A percentile compares a stretch with the other conserved stretches of the same genome.
Conservation (phyloP, 2,888 invertebrate species). For the Agrochola circellaris region DNA sequence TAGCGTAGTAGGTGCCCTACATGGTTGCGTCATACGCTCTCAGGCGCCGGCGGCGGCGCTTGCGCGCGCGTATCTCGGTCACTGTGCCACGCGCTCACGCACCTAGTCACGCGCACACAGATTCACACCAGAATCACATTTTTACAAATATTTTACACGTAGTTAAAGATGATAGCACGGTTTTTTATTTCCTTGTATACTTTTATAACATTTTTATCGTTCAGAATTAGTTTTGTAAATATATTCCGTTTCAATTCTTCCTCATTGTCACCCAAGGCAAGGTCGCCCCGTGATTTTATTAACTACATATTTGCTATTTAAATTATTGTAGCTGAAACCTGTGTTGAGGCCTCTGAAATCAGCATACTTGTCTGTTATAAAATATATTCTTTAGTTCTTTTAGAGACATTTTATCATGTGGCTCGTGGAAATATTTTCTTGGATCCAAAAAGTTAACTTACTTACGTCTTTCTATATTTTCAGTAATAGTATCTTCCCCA, state of each 20-base stretch:
- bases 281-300: conserved; percentile 54
- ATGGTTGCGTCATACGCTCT: conserved; percentile 70
- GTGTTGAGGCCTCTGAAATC: conserved; percentile 33
- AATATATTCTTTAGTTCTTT: conserved; percentile 11
- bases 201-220: conserved; percentile 56
- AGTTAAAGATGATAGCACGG: conserved; percentile 39
- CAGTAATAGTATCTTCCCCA: not conserved
- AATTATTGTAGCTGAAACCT: conserved; percentile 45
- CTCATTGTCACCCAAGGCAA: conserved; percentile 61
- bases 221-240: conserved; percentile 51
- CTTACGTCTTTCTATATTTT: not conserved
- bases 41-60: conserved; percentile 72
- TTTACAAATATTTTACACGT: conserved; percentile 52
- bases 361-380: conserved; percentile 1
- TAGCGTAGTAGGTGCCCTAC: conserved; percentile 67
- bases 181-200: conserved; percentile 31
- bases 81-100: conserved; percentile 78
- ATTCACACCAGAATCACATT: conserved; percentile 64
- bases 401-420: too few relatives aligned
- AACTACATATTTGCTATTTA: conserved; percentile 52
- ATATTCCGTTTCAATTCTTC: conserved; percentile 47
- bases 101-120: conserved; percentile 74
- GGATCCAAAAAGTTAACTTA: not conserved
- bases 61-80: conserved; percentile 80
- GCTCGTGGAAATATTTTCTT: too few relatives aligned